Conservation (phyloP, 1,140 invertebrate genomes). For the Calephelis nemesis region DNA sequence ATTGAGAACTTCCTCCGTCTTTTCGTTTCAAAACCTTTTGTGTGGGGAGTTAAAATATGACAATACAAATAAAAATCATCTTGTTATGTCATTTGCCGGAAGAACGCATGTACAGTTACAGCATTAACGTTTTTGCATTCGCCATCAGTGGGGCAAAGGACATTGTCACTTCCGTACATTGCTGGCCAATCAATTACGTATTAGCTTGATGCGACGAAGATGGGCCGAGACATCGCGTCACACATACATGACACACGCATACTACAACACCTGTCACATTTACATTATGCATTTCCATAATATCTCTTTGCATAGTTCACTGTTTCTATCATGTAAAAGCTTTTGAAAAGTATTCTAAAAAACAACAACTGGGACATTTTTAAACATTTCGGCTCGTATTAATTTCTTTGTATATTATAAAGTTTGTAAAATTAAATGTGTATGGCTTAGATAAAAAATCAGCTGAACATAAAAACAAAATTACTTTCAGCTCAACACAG, state of each 20-base stretch:
- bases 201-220: constrained; percentile 73
- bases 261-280: neutral
- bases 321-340: no score
- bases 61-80: neutral
- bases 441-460: no score
- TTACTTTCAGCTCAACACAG: no score
- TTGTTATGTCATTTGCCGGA: constrained; percentile 42
- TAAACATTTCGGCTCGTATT: no score
- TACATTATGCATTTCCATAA: neutral
- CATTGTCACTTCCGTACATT: constrained; percentile 46
- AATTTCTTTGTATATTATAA: no score
- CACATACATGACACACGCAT: neutral
- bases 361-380: no score
- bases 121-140: constrained; percentile 73
- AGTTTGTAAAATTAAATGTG: no score
- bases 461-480: no score
- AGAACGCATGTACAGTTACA: constrained; percentile 59
- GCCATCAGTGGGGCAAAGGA: constrained; percentile 64
- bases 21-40: no score
- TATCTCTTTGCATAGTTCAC: neutral
- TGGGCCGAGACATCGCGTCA: constrained; percentile 45
- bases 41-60: neutral
- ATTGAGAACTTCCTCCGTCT: no score
- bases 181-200: constrained; percentile 75
- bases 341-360: no score